Conservation (phyloP, 2,113 vertebrate species). For the Proterorhinus semilunaris region DNA sequence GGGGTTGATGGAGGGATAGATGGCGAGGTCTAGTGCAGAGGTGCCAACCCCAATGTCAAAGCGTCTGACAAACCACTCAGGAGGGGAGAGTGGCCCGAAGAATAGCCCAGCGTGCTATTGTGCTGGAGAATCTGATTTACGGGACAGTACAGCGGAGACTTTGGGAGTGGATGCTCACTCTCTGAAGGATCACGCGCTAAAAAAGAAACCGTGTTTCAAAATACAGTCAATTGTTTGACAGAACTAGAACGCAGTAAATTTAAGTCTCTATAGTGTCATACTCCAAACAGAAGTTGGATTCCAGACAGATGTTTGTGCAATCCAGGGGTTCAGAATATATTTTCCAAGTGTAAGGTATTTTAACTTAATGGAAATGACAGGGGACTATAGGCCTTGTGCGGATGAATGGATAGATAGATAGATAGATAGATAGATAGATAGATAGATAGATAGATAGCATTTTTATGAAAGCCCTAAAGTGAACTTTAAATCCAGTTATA, state of each 20-base stretch:
- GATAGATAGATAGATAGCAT: not conserved
- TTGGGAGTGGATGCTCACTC: not conserved
- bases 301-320: too few species aligned
- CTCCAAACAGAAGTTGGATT: too few species aligned
- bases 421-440: too few species aligned
- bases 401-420: too few species aligned
- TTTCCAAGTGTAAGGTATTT: too few species aligned
- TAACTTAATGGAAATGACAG: too few species aligned
- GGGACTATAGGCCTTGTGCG: too few species aligned
- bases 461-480: not conserved
- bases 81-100: slow-evolving; percentile 14
- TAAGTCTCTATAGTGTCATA: too few species aligned
- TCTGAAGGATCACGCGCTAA: not conserved
- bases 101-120: slow-evolving; percentile 10
- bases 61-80: slow-evolving; percentile 32
- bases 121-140: slow-evolving; percentile 22
- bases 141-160: slow-evolving; percentile 4
- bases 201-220: not conserved
- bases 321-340: too few species aligned
- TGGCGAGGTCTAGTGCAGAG: slow-evolving; percentile 35
- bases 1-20: slow-evolving; percentile 14
- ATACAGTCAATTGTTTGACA: not conserved
- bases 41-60: slow-evolving; percentile 29
- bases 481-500: not conserved
- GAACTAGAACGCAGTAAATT: too few species aligned